Evolutionary conservation across 1,140 invertebrate genomes (phyloP).

Genomic region (Drusus annulatus): DNA sequence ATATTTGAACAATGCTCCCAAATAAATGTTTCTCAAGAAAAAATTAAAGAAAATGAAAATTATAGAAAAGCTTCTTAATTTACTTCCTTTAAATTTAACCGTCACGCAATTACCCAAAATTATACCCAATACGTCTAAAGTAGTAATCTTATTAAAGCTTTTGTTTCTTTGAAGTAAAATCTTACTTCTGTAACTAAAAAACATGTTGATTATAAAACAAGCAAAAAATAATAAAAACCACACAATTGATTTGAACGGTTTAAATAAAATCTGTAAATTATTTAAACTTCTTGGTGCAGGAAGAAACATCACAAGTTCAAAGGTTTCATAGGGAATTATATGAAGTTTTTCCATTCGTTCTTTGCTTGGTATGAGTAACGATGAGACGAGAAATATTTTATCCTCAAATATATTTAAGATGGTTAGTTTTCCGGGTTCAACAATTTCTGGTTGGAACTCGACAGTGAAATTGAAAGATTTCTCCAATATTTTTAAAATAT

Average conservation of each 20-base stretch:
- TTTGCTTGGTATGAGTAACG: no score
- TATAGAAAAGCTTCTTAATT: not conserved
- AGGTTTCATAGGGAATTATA: not conserved
- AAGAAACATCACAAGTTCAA: no score
- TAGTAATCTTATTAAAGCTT: not conserved
- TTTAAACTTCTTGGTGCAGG: no score
- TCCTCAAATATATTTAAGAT: no score
- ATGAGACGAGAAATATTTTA: no score
- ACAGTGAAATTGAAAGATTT: no score
- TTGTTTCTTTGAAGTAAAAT: not conserved
- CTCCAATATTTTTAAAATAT: no score
- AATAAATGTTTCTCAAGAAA: not conserved
- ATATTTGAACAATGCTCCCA: no score
- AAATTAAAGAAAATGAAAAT: not conserved
- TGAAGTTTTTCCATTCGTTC: no score
- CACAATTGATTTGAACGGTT: not conserved
- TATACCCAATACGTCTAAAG: not conserved
- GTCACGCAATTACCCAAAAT: not conserved
- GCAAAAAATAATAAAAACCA: not conserved
- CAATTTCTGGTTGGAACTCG: no score
- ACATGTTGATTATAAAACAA: not conserved
- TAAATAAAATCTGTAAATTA: not conserved
- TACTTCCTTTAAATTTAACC: not conserved
- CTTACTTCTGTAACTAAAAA: not conserved
- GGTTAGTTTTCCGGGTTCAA: no score